Conservation (phyloP, 2,113 vertebrate species). For the Equus quagga region DNA sequence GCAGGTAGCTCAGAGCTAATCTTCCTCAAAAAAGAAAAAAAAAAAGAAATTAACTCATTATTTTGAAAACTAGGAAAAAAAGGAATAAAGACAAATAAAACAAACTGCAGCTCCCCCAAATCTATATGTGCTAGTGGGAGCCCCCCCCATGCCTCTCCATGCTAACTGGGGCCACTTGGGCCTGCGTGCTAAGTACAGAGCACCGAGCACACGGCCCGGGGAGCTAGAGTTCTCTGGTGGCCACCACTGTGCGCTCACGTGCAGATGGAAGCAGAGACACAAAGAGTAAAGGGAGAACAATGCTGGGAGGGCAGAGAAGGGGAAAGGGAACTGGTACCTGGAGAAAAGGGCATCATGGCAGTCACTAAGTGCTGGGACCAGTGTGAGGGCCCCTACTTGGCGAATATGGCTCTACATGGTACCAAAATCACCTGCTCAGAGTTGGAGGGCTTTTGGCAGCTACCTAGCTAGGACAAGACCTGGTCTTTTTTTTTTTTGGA, state of each 20-base stretch:
- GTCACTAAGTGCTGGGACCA: no score
- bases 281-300: not conserved
- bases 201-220: not conserved
- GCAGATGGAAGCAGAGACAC: not conserved
- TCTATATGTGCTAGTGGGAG: not conserved
- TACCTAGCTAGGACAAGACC: not conserved
- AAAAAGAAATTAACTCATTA: not conserved
- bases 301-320: not conserved
- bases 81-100: not conserved
- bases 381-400: not conserved
- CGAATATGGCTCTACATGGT: not conserved
- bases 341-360: not conserved
- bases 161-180: not conserved
- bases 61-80: not conserved
- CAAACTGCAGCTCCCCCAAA: not conserved
- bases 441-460: not conserved
- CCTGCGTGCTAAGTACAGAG: not conserved
- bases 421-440: not conserved
- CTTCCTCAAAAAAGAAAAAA: no score
- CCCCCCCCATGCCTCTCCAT: accelerated
- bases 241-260: not conserved
- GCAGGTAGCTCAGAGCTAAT: no score
- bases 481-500: not conserved
- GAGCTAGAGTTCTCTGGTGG: not conserved
- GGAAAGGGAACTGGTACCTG: not conserved